Evolutionary conservation across 2,888 invertebrate genomes (phyloP).

Genomic region (Corythucha ciliata): DNA sequence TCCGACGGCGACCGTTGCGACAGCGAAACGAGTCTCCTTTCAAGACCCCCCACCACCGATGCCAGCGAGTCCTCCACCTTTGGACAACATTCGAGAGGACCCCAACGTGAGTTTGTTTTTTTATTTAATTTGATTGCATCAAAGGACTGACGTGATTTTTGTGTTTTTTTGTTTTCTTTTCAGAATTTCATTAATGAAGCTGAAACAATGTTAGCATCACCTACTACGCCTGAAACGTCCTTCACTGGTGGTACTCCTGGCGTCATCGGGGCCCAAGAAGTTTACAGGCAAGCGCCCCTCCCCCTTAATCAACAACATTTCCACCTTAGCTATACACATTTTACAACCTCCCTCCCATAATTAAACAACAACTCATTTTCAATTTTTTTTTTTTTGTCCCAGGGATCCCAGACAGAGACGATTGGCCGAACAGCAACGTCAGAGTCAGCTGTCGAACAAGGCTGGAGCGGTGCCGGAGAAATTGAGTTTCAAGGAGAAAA

Average conservation of each 20-base stretch:
- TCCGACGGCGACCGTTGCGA: conserved; percentile 38
- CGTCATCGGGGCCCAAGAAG: conserved; percentile 96
- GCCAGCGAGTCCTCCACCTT: conserved; percentile 40
- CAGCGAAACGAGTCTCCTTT: conserved; percentile 62
- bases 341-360: background rate
- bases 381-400: conserved; percentile 27
- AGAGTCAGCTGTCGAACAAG: conserved; percentile 47
- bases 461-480: conserved; percentile 59
- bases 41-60: conserved; percentile 50
- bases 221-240: conserved; percentile 57
- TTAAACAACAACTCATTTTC: background rate
- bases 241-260: conserved; percentile 70
- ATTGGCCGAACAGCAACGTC: conserved; percentile 69
- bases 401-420: conserved; percentile 84
- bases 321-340: background rate
- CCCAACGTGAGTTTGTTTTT: conserved; percentile 58
- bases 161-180: conserved; percentile 34
- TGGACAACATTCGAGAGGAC: conserved; percentile 61
- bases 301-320: background rate
- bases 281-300: conserved; percentile 60
- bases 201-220: conserved; percentile 67
- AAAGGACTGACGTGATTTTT: background rate
- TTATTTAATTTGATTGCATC: background rate
- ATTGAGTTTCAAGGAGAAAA: conserved; percentile 95
- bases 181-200: conserved; percentile 73